Percentiles rank a stretch among this genome's conserved stretches.
phyloP scores from a whole-genome alignment of 2,113 vertebrate species.

The Corydoras maculifer region DNA sequence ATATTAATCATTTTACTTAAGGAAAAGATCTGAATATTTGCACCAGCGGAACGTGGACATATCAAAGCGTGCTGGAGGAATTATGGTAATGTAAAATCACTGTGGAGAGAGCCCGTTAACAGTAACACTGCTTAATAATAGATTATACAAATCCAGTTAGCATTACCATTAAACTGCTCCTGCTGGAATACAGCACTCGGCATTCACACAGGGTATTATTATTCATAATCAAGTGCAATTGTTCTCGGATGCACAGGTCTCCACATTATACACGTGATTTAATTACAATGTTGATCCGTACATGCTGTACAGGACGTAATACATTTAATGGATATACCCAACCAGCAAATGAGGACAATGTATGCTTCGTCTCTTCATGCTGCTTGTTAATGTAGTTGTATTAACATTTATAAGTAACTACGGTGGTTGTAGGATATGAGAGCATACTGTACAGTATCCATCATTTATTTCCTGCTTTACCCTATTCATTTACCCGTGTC shows the following conservation, averaged over 20 bases:
- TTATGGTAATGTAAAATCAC: background rate
- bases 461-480: no score
- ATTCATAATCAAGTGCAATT: conserved; percentile 20
- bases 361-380: no score
- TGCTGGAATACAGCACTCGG: conserved; percentile 1
- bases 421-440: no score
- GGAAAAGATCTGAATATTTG: no score
- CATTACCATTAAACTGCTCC: background rate
- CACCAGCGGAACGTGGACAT: no score
- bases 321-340: no score
- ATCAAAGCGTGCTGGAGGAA: background rate
- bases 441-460: no score
- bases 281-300: background rate
- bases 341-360: no score
- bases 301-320: background rate
- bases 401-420: no score
- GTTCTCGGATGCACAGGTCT: background rate
- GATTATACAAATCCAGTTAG: conserved; percentile 10
- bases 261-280: background rate
- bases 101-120: background rate
- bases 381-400: no score
- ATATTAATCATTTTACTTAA: no score
- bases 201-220: conserved; percentile 4
- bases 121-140: conserved; percentile 3
- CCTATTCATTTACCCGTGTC: no score